Evolutionary conservation across 2,113 vertebrate species (phyloP).

Genomic region (Amphiprion percula): DNA sequence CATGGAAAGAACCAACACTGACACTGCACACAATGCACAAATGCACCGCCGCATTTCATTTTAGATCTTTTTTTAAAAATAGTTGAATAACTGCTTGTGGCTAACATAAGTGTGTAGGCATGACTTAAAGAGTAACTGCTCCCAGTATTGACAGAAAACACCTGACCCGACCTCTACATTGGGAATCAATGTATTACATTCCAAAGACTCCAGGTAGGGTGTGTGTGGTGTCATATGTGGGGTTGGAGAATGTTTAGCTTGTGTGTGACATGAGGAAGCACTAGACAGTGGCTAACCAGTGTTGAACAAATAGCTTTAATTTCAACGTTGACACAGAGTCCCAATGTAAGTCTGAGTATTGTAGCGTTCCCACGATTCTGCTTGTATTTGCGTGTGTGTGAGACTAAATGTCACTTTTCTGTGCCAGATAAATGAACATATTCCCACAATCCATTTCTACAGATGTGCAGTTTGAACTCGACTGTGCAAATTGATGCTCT

Average conservation of each 20-base stretch:
- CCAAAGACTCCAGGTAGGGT: slow-evolving; percentile 75
- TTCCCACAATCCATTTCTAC: slow-evolving; percentile 42
- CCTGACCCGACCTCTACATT: slow-evolving; percentile 38
- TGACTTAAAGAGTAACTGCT: slow-evolving; percentile 40
- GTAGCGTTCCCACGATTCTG: slow-evolving; percentile 45
- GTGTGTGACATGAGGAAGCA: slow-evolving; percentile 36
- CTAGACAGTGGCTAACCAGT: slow-evolving; percentile 44
- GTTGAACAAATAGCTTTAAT: slow-evolving; percentile 74
- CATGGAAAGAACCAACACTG: slow-evolving; percentile 25
- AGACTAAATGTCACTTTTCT: slow-evolving; percentile 51
- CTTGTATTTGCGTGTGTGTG: slow-evolving; percentile 14
- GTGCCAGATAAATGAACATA: slow-evolving; percentile 41
- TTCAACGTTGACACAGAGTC: slow-evolving; percentile 54
- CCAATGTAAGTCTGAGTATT: slow-evolving; percentile 41
- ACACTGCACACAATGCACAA: slow-evolving; percentile 28
- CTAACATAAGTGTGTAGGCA: slow-evolving; percentile 25
- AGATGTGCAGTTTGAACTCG: slow-evolving; percentile 24
- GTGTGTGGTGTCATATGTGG: slow-evolving; percentile 29
- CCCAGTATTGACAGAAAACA: slow-evolving; percentile 29
- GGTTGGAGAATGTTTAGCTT: slow-evolving; percentile 58
- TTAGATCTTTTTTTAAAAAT: slow-evolving; percentile 16
- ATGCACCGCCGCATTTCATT: slow-evolving; percentile 39
- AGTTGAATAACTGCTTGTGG: slow-evolving; percentile 40
- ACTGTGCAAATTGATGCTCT: slow-evolving; percentile 9
- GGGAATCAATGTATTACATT: slow-evolving; percentile 77